Conservation (phyloP, 2,113 vertebrate species). For the Engraulis encrasicolus region DNA sequence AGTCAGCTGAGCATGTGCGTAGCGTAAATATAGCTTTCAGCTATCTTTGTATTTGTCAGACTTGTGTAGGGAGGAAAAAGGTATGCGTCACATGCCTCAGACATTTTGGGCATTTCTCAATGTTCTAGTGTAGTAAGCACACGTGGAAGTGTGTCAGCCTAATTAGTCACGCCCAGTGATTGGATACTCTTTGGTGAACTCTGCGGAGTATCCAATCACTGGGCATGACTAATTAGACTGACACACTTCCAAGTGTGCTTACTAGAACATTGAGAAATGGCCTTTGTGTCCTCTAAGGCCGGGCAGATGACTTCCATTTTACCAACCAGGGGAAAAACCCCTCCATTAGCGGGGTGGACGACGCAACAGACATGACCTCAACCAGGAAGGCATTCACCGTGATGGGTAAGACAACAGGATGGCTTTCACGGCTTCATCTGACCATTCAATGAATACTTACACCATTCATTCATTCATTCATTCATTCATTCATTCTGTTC, state of each 20-base stretch:
- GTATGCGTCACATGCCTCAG: neutral
- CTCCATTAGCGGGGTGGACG: conserved; percentile 87
- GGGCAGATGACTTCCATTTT: conserved; percentile 84
- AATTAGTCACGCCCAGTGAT: no score
- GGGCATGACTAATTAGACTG: no score
- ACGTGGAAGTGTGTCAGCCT: no score
- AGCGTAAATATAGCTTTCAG: neutral
- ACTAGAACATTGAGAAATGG: no score
- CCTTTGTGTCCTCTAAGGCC: conserved; percentile 70
- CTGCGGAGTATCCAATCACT: no score
- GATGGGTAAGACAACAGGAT: conserved; percentile 85
- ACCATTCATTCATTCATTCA: neutral
- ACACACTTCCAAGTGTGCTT: no score
- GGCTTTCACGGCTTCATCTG: neutral
- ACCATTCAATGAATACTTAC: neutral
- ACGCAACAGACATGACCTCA: conserved; percentile 85
- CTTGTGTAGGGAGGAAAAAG: neutral
- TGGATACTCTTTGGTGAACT: no score
- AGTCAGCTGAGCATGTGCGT: neutral
- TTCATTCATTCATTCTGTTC: neutral
- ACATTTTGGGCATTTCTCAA: no score
- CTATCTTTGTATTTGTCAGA: neutral
- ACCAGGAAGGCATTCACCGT: conserved; percentile 89
- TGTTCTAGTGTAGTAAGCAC: no score
- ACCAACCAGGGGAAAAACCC: conserved; percentile 90